These are phyloP conservation scores for Venustaconcha ellipsiformis DNA, from an alignment of 1,140 invertebrate species.

Conservation along the genomic window DNA sequence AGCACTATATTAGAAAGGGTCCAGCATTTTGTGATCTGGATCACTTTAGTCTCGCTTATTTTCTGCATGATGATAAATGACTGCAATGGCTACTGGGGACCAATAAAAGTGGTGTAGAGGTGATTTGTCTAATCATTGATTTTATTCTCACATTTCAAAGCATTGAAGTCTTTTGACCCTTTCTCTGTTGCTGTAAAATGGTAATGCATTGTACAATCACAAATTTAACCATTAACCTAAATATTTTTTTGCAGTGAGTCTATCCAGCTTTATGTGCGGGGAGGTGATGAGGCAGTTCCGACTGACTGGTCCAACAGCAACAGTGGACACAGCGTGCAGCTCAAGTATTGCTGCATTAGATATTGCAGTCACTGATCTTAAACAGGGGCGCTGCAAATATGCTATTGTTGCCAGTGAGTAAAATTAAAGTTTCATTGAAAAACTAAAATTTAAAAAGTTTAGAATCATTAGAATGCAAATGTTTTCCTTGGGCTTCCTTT, in stretches of 20 bases:
- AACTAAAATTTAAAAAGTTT: background rate
- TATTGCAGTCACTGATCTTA: conserved; percentile 50
- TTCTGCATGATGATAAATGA: too few species aligned
- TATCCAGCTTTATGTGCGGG: conserved; percentile 7
- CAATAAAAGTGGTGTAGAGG: too few species aligned
- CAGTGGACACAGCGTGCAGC: conserved; percentile 58
- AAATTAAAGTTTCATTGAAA: background rate
- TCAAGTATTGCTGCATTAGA: conserved; percentile 56
- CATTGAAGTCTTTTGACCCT: too few species aligned
- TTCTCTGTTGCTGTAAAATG: too few species aligned
- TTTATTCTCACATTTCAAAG: too few species aligned
- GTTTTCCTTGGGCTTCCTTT: background rate
- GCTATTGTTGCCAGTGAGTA: conserved; percentile 50
- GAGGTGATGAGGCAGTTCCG: conserved; percentile 32
- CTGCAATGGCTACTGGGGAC: too few species aligned
- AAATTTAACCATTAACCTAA: background rate
- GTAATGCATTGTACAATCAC: too few species aligned
- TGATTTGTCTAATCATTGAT: too few species aligned
- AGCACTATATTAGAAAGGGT: too few species aligned
- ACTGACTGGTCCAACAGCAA: conserved; percentile 37
- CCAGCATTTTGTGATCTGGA: too few species aligned
- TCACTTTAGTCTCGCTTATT: too few species aligned
- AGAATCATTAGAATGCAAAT: background rate
- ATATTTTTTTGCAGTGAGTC: conserved; percentile 17
- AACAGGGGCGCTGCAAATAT: conserved; percentile 40